phyloP scores from a whole-genome alignment of 2,113 vertebrate genomes.

The Coracopsis vasa region DNA sequence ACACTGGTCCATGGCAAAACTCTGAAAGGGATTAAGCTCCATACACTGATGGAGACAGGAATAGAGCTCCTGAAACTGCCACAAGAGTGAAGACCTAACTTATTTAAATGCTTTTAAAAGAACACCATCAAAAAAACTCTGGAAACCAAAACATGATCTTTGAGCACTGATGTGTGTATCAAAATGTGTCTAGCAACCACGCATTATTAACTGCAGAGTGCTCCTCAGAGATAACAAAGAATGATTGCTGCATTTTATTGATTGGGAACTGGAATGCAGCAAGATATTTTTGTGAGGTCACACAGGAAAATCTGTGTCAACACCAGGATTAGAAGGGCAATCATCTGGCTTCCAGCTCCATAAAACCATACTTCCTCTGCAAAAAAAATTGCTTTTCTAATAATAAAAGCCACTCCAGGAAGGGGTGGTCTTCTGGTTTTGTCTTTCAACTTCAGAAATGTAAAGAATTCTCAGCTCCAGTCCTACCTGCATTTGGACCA shows the following conservation, averaged over 20 bases:
- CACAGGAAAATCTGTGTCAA: conserved; percentile 52
- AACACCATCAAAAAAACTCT: not conserved
- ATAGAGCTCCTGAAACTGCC: not conserved
- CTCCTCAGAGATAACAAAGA: not conserved
- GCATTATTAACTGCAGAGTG: not conserved
- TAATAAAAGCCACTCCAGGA: conserved; percentile 34
- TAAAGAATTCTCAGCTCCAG: not conserved
- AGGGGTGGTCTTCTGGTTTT: not conserved
- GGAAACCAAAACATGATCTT: not conserved
- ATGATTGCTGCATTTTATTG: not conserved
- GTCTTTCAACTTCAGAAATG: conserved; percentile 23
- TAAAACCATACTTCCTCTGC: conserved; percentile 33
- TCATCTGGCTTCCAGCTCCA: conserved; percentile 50
- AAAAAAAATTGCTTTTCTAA: conserved; percentile 24
- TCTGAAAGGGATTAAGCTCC: not conserved
- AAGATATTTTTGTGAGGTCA: not conserved
- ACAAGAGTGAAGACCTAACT: not conserved
- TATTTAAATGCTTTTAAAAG: not conserved
- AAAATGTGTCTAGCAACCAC: not conserved
- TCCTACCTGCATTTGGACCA: not conserved
- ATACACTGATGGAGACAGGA: not conserved
- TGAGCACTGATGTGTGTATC: not conserved
- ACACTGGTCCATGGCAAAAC: not conserved
- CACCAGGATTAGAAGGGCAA: conserved; percentile 23
- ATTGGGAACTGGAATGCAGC: not conserved